A percentile compares a stretch with the other conserved stretches of the same genome.
phyloP scores from a whole-genome alignment of 2,888 invertebrate genomes.

The Acleris literana region DNA sequence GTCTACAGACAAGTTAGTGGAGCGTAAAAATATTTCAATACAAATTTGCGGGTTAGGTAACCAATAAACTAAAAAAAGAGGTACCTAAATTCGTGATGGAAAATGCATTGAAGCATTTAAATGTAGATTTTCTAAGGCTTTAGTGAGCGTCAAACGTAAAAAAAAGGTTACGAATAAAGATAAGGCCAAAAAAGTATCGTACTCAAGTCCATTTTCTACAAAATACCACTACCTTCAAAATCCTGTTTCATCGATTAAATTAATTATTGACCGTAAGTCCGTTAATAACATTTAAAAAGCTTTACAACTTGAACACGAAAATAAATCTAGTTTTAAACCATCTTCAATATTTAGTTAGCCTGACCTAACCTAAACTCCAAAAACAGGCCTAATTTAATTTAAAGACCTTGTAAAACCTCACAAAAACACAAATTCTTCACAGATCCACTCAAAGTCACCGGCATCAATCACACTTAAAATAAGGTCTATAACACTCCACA shows the following conservation, averaged over 20 bases:
- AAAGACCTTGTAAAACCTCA: slow-evolving; percentile 3
- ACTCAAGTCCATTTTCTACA: too few species aligned
- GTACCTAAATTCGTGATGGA: neutral
- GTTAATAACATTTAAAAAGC: too few species aligned
- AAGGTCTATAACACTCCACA: neutral
- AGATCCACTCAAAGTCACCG: slow-evolving; percentile 2
- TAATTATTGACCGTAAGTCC: too few species aligned
- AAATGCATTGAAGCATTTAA: neutral
- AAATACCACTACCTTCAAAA: too few species aligned
- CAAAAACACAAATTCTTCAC: slow-evolving; percentile 12
- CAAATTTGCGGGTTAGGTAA: slow-evolving; percentile 3
- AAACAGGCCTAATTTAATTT: neutral
- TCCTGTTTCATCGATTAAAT: too few species aligned
- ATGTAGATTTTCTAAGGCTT: neutral
- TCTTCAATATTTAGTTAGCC: neutral
- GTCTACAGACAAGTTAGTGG: slow-evolving; percentile 1
- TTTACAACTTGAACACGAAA: too few species aligned
- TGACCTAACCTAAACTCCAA: neutral
- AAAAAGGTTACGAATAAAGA: too few species aligned
- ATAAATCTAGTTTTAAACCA: too few species aligned
- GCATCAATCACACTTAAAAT: slow-evolving; percentile 19
- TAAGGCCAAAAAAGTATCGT: too few species aligned
- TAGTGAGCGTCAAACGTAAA: too few species aligned
- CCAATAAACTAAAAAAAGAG: neutral
- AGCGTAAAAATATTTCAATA: slow-evolving; percentile 10